Conservation (phyloP, 2,113 vertebrate species). For the Colinus virginianus region DNA sequence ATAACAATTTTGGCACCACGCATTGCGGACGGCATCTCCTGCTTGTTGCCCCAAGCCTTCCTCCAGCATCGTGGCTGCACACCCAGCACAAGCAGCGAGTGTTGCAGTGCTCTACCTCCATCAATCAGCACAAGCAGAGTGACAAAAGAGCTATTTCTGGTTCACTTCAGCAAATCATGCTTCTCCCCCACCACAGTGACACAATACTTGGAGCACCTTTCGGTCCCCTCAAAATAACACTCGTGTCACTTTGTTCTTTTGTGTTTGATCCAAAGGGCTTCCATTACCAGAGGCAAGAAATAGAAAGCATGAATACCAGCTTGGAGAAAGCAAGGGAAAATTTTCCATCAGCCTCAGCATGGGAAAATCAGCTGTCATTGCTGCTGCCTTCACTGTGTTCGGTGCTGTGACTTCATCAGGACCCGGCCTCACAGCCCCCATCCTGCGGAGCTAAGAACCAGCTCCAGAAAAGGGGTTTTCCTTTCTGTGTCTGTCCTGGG, state of each 20-base stretch:
- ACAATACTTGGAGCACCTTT: not conserved
- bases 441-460: not conserved
- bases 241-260: not conserved
- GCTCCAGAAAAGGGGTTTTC: not conserved
- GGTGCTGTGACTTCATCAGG: not conserved
- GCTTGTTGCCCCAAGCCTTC: not conserved
- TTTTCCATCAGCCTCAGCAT: not conserved
- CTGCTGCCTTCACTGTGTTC: not conserved
- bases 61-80: accelerated
- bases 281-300: not conserved
- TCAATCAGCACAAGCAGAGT: not conserved
- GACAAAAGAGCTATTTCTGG: not conserved
- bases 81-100: not conserved
- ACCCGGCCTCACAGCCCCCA: not conserved
- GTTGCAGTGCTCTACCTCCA: not conserved
- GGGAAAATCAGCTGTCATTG: not conserved
- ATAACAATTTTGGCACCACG: not conserved
- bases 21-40: not conserved
- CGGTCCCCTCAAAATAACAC: not conserved
- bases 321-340: not conserved
- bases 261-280: not conserved
- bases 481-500: not conserved
- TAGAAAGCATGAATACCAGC: not conserved
- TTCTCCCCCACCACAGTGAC: not conserved
- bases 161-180: not conserved